Conservation (phyloP, 2,888 invertebrate genomes). For the Abscondita cerata region DNA sequence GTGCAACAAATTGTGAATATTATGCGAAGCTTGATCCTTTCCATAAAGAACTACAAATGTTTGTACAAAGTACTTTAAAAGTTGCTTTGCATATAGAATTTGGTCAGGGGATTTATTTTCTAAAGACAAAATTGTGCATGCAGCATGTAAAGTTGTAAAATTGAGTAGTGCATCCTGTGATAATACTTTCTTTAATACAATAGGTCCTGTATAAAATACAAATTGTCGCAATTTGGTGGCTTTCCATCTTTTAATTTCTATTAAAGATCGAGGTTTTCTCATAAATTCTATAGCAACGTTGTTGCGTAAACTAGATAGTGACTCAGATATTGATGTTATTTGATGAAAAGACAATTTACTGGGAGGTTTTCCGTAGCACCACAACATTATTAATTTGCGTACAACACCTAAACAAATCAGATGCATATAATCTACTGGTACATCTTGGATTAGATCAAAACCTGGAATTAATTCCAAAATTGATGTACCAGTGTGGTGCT, state of each 20-base stretch:
- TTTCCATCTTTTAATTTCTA: too few species aligned
- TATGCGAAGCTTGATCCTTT: neutral
- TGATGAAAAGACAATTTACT: neutral
- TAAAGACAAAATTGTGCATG: too few species aligned
- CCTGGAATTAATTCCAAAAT: too few species aligned
- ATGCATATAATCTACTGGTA: constrained; percentile 27
- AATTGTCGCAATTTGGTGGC: constrained; percentile 32
- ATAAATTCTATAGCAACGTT: too few species aligned
- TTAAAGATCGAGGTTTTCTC: constrained; percentile 28
- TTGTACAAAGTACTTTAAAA: neutral
- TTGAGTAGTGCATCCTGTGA: too few species aligned
- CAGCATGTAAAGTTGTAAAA: constrained; percentile 25
- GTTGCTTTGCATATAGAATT: neutral
- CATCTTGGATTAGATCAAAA: too few species aligned
- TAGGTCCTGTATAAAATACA: too few species aligned
- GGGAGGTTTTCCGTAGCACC: constrained; percentile 5
- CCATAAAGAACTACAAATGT: neutral
- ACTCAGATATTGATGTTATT: neutral
- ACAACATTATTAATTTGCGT: constrained; percentile 17
- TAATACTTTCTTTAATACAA: too few species aligned
- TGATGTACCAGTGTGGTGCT: neutral
- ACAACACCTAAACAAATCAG: constrained; percentile 20
- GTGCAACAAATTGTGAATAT: neutral
- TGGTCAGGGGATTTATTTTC: neutral
- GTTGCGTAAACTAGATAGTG: too few species aligned